phyloP scores from a whole-genome alignment of 64 coral and sea anemone genomes.

The Dendrophyllia cribrosa region DNA sequence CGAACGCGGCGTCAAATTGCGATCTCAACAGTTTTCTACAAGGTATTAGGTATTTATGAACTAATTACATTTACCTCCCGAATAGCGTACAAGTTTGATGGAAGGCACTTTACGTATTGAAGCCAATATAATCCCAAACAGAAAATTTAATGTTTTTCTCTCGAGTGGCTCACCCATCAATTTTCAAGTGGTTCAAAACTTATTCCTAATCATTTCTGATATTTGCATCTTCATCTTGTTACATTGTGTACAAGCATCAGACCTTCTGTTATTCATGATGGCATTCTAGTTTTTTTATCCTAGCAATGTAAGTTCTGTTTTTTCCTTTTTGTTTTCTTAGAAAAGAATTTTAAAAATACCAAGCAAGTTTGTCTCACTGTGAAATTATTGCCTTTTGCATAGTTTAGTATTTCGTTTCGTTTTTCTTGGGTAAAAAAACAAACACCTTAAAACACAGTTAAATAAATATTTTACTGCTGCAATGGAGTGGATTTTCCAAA shows the following conservation, averaged over 20 bases:
- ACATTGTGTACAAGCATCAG: not conserved
- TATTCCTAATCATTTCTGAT: constrained; percentile 38
- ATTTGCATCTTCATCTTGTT: constrained; percentile 26
- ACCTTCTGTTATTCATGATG: not conserved
- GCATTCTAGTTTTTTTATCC: not conserved
- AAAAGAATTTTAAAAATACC: not conserved
- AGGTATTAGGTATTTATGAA: constrained; percentile 38
- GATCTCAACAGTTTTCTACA: not conserved
- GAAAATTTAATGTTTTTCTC: constrained; percentile 51
- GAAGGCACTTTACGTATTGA: constrained; percentile 16
- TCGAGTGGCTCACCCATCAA: constrained; percentile 33
- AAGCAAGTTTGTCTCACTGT: not conserved
- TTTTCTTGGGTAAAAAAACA: not conserved
- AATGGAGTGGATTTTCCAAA: not conserved
- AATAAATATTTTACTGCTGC: constrained; percentile 28
- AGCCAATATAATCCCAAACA: constrained; percentile 39
- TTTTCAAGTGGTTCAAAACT: constrained; percentile 43
- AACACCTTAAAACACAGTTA: constrained; percentile 14
- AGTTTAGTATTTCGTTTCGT: constrained; percentile 22
- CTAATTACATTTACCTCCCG: constrained; percentile 9
- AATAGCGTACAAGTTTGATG: constrained; percentile 28
- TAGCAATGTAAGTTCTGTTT: not conserved
- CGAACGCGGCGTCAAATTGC: constrained; percentile 8
- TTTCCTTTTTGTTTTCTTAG: not conserved
- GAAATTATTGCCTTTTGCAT: not conserved